These are phyloP conservation scores for Propithecus deckenii DNA, from an alignment of 2,797 vertebrate genomes.

Conservation along the genomic window DNA sequence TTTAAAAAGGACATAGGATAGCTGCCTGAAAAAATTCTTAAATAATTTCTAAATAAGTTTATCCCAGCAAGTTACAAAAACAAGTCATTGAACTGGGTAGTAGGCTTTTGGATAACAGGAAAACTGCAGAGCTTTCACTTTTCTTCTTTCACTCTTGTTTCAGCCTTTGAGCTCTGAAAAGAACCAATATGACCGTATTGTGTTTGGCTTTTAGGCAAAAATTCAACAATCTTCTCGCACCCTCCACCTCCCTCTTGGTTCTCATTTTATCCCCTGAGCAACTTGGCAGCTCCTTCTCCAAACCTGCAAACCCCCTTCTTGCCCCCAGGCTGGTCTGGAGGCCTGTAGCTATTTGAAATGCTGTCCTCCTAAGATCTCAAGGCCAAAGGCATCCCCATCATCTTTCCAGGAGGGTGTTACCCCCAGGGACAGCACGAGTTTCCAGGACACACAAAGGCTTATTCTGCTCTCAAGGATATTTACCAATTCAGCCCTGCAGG, in stretches of 20 bases:
- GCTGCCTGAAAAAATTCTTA: neutral
- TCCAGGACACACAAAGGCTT: slow-evolving; percentile 67
- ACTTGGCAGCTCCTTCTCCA: neutral
- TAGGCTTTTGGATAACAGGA: neutral
- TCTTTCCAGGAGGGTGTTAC: neutral
- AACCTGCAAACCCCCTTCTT: neutral
- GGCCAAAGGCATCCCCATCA: slow-evolving; percentile 37
- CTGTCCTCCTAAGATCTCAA: neutral
- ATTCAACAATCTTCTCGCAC: too few relatives aligned
- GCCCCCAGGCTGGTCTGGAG: neutral
- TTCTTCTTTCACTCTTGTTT: slow-evolving; percentile 1
- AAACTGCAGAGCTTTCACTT: neutral
- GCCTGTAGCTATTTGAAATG: neutral
- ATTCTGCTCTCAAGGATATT: slow-evolving; percentile 70
- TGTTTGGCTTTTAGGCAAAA: neutral
- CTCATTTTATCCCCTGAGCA: neutral
- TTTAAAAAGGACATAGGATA: neutral
- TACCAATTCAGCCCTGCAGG: slow-evolving; percentile 33
- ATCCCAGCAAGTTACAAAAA: neutral
- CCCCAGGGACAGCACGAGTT: slow-evolving; percentile 37
- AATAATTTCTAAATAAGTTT: neutral
- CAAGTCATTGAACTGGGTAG: neutral
- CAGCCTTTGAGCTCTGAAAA: neutral
- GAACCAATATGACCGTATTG: accelerated
- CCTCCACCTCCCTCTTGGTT: neutral